A percentile compares a stretch with the other conserved stretches of the same genome.
Evolutionary conservation across 2,113 vertebrate genomes (phyloP).

Genomic region (Anas platyrhynchos): DNA sequence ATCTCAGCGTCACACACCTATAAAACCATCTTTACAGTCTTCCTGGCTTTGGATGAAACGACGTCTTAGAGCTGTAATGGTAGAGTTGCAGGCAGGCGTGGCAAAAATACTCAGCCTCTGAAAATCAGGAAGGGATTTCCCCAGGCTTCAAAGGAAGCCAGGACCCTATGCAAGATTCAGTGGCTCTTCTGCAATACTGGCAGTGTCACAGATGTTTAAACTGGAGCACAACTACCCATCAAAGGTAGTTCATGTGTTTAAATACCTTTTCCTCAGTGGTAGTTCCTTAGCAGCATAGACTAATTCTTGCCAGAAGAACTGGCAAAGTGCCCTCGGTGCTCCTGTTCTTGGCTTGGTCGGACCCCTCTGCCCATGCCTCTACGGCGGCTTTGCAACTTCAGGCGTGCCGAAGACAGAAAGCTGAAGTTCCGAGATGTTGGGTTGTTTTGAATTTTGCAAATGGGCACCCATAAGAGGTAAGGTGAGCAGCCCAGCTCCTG

Average conservation of each 20-base stretch:
- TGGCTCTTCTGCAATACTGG: background rate
- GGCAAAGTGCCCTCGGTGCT: background rate
- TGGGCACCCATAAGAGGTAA: background rate
- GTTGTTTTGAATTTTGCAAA: background rate
- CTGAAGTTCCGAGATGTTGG: background rate
- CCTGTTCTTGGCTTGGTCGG: background rate
- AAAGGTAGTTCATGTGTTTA: background rate
- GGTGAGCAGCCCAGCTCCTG: background rate
- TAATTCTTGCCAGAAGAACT: background rate
- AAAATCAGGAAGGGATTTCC: background rate
- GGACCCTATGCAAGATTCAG: background rate
- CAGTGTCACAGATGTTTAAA: accelerated
- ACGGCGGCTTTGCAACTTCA: background rate
- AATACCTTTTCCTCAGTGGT: background rate
- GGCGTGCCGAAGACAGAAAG: background rate
- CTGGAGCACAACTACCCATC: background rate
- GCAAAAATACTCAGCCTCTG: background rate
- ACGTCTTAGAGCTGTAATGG: background rate
- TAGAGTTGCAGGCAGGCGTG: background rate
- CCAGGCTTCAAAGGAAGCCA: background rate
- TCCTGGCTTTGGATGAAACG: background rate
- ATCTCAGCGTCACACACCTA: background rate
- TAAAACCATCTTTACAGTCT: background rate
- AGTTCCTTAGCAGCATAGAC: background rate
- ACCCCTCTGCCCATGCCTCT: background rate